Conservation (phyloP, 1,140 invertebrate species). For the Uloborus diversus region DNA sequence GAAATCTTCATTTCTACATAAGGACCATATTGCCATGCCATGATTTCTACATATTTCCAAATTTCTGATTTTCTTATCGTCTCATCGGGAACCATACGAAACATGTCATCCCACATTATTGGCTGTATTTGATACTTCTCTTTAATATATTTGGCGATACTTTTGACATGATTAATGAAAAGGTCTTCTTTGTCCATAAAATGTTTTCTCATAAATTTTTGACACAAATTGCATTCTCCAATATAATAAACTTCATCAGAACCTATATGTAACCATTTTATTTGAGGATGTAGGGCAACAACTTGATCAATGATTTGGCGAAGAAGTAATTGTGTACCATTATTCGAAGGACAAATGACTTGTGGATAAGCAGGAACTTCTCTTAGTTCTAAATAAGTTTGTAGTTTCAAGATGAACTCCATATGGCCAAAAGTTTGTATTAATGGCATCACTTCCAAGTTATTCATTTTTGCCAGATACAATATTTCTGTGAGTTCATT, state of each 20-base stretch:
- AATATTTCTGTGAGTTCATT: constrained; percentile 66
- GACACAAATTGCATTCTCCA: constrained; percentile 67
- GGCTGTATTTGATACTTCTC: constrained; percentile 70
- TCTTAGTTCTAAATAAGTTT: constrained; percentile 67
- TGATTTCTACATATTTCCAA: constrained; percentile 61
- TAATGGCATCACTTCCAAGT: constrained; percentile 69
- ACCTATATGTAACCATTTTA: constrained; percentile 67
- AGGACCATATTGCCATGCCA: constrained; percentile 58
- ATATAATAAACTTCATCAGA: constrained; percentile 68
- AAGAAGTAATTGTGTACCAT: constrained; percentile 68
- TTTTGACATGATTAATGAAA: constrained; percentile 68
- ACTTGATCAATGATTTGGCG: constrained; percentile 71
- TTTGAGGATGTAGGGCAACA: constrained; percentile 64
- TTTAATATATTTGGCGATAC: constrained; percentile 66
- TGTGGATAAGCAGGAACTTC: constrained; percentile 70
- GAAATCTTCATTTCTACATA: constrained; percentile 60
- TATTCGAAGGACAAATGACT: constrained; percentile 68
- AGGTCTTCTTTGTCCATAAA: constrained; percentile 67
- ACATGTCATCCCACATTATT: constrained; percentile 74
- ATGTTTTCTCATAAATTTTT: constrained; percentile 63
- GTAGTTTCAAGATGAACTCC: constrained; percentile 71
- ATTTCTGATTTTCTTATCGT: constrained; percentile 61
- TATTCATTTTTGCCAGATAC: constrained; percentile 65
- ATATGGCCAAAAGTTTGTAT: constrained; percentile 72
- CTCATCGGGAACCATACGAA: constrained; percentile 64